Percentiles rank a stretch among this genome's conserved stretches.
These are phyloP conservation scores for Eupithecia subumbrata DNA, from an alignment of 2,888 invertebrate species.

Conservation along the genomic window DNA sequence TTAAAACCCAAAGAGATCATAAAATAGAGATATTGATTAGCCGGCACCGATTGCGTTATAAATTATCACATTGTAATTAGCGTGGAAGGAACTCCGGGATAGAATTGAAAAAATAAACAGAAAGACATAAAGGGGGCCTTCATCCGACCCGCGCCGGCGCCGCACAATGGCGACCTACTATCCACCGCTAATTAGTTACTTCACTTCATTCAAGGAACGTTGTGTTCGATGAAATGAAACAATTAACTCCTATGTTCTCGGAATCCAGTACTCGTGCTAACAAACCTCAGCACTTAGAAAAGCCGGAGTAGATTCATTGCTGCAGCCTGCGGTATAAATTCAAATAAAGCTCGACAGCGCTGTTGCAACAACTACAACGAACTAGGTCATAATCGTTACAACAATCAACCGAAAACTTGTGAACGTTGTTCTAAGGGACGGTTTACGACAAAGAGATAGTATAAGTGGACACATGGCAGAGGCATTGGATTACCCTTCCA, in stretches of 20 bases:
- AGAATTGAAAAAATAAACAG: slow-evolving; percentile 75
- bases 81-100: slow-evolving; percentile 58
- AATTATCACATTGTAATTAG: slow-evolving; percentile 69
- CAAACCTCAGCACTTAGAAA: slow-evolving; percentile 40
- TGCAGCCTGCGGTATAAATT: slow-evolving; percentile 51
- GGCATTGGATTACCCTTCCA: slow-evolving; percentile 70
- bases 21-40: slow-evolving; percentile 56
- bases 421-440: slow-evolving; percentile 47
- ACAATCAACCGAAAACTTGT: slow-evolving; percentile 70
- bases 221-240: slow-evolving; percentile 63
- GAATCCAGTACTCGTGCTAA: slow-evolving; percentile 51
- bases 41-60: slow-evolving; percentile 57
- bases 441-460: slow-evolving; percentile 54
- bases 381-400: slow-evolving; percentile 75
- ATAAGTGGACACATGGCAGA: slow-evolving; percentile 68
- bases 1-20: slow-evolving; percentile 41
- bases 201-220: slow-evolving; percentile 68
- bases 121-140: slow-evolving; percentile 73
- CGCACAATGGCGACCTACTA: slow-evolving; percentile 72
- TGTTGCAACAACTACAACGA: slow-evolving; percentile 58
- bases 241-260: slow-evolving; percentile 55
- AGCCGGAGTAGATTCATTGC: slow-evolving; percentile 33
- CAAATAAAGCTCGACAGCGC: slow-evolving; percentile 61
- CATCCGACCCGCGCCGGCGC: slow-evolving; percentile 62
- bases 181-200: slow-evolving; percentile 76